A percentile compares a stretch with the other conserved stretches of the same genome.
Conservation (phyloP, 2,797 vertebrate genomes). For the Danionella dracula region DNA sequence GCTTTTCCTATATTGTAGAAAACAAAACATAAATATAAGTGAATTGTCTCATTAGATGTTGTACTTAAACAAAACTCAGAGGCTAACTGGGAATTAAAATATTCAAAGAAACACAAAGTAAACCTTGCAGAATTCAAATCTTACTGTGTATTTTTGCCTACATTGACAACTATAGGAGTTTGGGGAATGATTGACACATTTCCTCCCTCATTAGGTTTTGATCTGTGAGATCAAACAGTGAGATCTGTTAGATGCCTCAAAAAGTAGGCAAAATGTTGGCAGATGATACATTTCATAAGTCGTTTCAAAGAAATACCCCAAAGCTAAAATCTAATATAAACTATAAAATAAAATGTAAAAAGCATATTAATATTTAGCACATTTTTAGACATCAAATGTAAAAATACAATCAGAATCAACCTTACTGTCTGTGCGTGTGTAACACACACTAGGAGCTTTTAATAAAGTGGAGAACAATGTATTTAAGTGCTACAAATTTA, state of each 20-base stretch:
- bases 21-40: not conserved
- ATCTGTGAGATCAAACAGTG: conserved; percentile 4
- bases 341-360: no score
- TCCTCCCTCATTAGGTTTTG: not conserved
- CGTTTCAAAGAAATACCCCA: no score
- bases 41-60: conserved; percentile 1
- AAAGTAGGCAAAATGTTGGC: not conserved
- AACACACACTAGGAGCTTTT: no score
- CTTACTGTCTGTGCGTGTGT: no score
- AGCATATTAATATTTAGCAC: no score
- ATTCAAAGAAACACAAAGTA: conserved; percentile 3
- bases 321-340: no score
- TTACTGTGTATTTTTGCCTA: not conserved
- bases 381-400: no score
- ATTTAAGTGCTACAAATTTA: no score
- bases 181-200: not conserved
- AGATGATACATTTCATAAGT: no score
- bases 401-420: no score
- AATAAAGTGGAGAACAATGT: no score
- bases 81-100: not conserved
- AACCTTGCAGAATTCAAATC: not conserved
- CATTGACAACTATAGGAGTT: not conserved
- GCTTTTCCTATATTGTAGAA: no score
- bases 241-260: not conserved
- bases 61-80: conserved; percentile 1